Conservation (phyloP, 1,140 invertebrate genomes). For the Globodera rostochiensis region DNA sequence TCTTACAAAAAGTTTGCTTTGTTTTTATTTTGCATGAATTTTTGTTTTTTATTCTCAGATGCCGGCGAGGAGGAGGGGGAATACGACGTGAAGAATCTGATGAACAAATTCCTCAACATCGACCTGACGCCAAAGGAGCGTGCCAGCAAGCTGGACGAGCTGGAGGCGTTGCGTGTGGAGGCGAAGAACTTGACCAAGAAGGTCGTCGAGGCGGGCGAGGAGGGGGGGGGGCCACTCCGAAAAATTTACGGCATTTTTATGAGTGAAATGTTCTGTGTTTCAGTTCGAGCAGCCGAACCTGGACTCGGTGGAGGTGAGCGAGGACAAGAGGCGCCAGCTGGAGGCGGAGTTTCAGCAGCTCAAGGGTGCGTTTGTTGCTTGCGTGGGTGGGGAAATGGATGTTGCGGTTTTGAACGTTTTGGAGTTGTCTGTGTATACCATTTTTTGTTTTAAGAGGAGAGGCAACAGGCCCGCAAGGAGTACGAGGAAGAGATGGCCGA, state of each 20-base stretch:
- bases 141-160: constrained; percentile 55
- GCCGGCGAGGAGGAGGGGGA: constrained; percentile 42
- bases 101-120: constrained; percentile 66
- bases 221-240: constrained; percentile 20
- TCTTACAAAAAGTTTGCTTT: neutral
- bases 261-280: no score
- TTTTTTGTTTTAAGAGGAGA: constrained; percentile 43
- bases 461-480: constrained; percentile 43
- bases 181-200: constrained; percentile 52
- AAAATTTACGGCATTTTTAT: no score
- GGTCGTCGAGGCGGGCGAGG: constrained; percentile 27
- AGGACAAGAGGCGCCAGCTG: constrained; percentile 57
- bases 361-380: constrained; percentile 46
- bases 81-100: constrained; percentile 65
- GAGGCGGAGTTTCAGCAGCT: constrained; percentile 63
- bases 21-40: neutral
- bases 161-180: constrained; percentile 57
- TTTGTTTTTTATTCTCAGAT: neutral
- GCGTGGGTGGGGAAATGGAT: neutral
- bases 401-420: neutral
- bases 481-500: constrained; percentile 44
- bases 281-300: constrained; percentile 31
- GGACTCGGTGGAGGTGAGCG: constrained; percentile 44
- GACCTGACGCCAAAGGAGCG: constrained; percentile 43
- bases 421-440: no score